Base-by-base conservation (phyloP, 2,113 vertebrate genomes). In the Casuarius casuarius region DNA sequence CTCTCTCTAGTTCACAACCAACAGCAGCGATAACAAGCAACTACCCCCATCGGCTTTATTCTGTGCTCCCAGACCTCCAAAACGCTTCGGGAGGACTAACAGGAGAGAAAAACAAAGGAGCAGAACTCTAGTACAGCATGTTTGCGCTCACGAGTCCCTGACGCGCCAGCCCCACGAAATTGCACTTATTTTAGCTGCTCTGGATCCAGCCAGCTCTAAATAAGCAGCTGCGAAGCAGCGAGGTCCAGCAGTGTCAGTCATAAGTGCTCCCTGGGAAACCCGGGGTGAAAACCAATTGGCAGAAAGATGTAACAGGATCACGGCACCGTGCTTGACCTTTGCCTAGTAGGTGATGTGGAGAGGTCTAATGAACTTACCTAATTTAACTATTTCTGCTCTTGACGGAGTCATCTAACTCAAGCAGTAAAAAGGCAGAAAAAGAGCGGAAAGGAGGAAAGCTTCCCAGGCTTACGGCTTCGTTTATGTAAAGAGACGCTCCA, bases 191-290 rank as follows among this genome's bases (percentile, higher is more conserved):
- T 97, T 88, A 92, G 92, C 84, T 90, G 65, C 90, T 92, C 92
- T 80, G 94, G 94, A 95, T 94, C 87, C 92, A 83, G 89, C 96
- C 89, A 84, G 73, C 95, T 97, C 96, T 93, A 97, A 97, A 98
- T 97, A 97, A 98, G 97, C 98, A 98, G 92, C 97, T 96, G 96
- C 96, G 95, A 96, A 94, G 82, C 79, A 71, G 70, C 96, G 96
- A 97, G 95, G 94, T 97, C 97, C 96, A 65, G 58, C 87, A 95
- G 95, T 94, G 95, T 98, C 97, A 97, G 77, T 96, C 92, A 92
- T 80, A 97, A 94, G 87, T 96, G 96, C 94, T 98, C 95, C 95
- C 97, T 98, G 95, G 97, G 97, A 98, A 98, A 97, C 92, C 38
- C 0, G 68, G 94, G 94, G 95, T 97, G 92, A 97, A 97, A 72